Evolutionary conservation across 2,888 invertebrate genomes (phyloP), one percentile per base, ranked within the genome.

Genomic region (Drosophila subsilvestris): DNA sequence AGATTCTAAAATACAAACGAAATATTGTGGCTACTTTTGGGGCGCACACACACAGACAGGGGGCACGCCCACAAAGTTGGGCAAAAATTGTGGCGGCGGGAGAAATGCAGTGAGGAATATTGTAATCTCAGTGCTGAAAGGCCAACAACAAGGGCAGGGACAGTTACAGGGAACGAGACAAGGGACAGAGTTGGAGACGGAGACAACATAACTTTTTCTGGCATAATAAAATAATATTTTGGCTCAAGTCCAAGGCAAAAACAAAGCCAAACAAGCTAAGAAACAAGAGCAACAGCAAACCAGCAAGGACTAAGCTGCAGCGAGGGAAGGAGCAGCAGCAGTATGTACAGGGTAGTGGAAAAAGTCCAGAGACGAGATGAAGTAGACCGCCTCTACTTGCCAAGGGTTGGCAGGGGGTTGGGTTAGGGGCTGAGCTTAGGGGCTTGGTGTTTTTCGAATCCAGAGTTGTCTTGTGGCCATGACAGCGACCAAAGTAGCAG

Each of bases 131-230:
- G 68, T 32, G 75, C 37, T 58, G 75, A 74, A 74, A 59, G 58
- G 45, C 32, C 47, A 50, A 59, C 51, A 51, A 44, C 32, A 48
- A 44, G 43, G 42, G 60, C 29, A 27, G 37, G 6, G 37, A 14
- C 37, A 14, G 37, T 14, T 14, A 6, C 14, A 37, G 37, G 12
- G 1, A 10, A 3, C 4, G 12, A 32, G 4, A 12, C 32, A 37
- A 37, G 37, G 20, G 2, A 20, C 20, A 20, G 20, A 20, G 20
- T 2, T 3, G 20, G n/a, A 37, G 37, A 14, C 2, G 7, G 37
- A 37, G 79, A 78, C 78, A 65, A 69, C 74, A 69, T 69, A 78
- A 78, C 78, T 78, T 80, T 78, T 74, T 80, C 78, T 80, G 74
- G 79, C 79, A 81, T 80, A 50, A 50, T 50, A 50, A 50, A 50